Evolutionary conservation across 2,113 vertebrate genomes (phyloP).

Genomic region (Gnathonemus longibarbis): DNA sequence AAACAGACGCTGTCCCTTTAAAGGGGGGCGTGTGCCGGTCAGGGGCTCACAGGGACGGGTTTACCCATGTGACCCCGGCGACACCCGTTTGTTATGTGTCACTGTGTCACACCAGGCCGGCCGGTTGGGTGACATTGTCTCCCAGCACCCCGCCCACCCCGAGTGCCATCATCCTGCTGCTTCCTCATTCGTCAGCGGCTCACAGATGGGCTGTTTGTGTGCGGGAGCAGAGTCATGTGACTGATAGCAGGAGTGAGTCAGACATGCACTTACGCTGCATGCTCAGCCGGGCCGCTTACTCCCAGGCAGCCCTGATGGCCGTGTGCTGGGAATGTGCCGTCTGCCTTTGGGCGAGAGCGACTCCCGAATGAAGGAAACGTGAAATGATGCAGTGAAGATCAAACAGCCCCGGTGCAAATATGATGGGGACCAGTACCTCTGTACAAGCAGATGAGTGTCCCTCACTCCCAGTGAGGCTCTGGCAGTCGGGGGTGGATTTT

Average conservation of each 20-base stretch:
- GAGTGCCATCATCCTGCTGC: not conserved
- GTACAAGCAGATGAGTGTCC: not conserved
- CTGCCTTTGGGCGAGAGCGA: not conserved
- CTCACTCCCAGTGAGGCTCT: not conserved
- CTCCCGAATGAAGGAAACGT: not conserved
- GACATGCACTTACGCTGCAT: not conserved
- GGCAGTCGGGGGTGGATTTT: not conserved
- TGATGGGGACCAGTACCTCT: not conserved
- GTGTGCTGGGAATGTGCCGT: not conserved
- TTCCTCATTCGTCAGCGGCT: not conserved
- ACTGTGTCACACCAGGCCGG: not conserved
- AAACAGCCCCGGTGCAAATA: not conserved
- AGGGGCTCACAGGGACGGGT: not conserved
- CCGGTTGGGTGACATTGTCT: not conserved
- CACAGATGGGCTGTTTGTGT: not conserved
- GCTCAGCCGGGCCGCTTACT: not conserved
- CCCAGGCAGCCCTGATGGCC: not conserved
- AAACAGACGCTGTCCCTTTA: not conserved
- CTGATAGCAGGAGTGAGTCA: not conserved
- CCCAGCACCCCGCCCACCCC: not conserved
- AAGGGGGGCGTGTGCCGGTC: not conserved
- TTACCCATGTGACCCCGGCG: not conserved
- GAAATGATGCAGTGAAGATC: not conserved
- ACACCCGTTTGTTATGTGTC: not conserved
- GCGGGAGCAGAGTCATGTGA: not conserved